These are phyloP conservation scores for Polypterus bichir DNA, from an alignment of 2,113 vertebrate genomes.

Conservation along the genomic window DNA sequence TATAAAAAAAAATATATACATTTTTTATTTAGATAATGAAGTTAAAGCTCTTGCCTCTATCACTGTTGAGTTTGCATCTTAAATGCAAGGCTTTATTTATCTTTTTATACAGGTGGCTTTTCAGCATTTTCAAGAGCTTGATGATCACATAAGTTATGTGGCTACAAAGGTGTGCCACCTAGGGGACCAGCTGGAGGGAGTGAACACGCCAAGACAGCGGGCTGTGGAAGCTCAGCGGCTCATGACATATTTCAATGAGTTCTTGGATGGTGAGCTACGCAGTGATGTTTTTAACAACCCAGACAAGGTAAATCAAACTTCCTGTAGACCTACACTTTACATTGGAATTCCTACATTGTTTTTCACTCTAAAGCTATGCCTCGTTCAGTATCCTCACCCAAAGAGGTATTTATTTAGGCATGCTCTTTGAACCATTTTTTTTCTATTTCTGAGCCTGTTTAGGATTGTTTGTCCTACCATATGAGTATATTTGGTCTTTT, in stretches of 20 bases:
- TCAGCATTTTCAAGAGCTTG: slow-evolving; percentile 95
- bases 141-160: slow-evolving; percentile 97
- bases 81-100: slow-evolving; percentile 16
- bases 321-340: background rate
- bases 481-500: too few species aligned
- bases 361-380: background rate
- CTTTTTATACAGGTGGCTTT: slow-evolving; percentile 76
- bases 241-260: slow-evolving; percentile 99
- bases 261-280: slow-evolving; percentile 94
- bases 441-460: too few species aligned
- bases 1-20: too few species aligned
- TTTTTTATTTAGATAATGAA: too few species aligned
- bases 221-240: slow-evolving; percentile 95
- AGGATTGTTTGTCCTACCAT: too few species aligned
- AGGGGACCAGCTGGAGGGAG: slow-evolving; percentile 93
- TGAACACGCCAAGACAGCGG: slow-evolving; percentile 91
- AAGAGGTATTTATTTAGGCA: background rate
- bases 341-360: background rate
- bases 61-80: slow-evolving; percentile 1
- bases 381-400: background rate
- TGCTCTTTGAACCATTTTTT: too few species aligned
- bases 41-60: background rate
- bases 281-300: slow-evolving; percentile 97
- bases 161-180: slow-evolving; percentile 98
- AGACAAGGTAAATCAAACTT: slow-evolving; percentile 67